phyloP scores from a whole-genome alignment of 2,797 vertebrate genomes.

The Sebastiscus tertius region DNA sequence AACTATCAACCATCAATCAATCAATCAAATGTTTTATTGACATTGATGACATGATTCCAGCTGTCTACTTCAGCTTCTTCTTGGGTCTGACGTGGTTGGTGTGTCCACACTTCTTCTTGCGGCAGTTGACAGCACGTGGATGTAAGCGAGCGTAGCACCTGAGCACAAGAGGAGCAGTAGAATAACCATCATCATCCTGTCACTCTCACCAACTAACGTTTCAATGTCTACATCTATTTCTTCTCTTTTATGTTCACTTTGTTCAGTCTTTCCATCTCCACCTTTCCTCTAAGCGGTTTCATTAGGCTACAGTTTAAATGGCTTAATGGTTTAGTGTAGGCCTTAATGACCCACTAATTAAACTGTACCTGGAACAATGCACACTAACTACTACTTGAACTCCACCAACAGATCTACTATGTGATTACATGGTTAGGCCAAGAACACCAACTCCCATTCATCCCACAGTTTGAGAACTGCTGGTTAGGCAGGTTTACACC shows the following conservation, averaged over 20 bases:
- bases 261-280: neutral
- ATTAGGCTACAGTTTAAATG: neutral
- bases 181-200: neutral
- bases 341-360: neutral
- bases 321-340: neutral
- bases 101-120: constrained; percentile 92
- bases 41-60: neutral
- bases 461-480: neutral
- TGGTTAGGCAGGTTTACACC: neutral
- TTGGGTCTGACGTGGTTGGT: constrained; percentile 90
- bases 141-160: constrained; percentile 89
- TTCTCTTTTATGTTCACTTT: neutral
- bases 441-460: neutral
- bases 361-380: neutral
- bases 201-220: neutral
- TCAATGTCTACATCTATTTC: neutral
- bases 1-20: neutral
- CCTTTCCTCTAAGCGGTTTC: neutral
- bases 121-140: constrained; percentile 88
- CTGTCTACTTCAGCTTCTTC: constrained; percentile 91
- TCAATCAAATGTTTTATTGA: constrained; percentile 8
- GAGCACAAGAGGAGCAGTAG: neutral
- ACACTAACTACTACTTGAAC: neutral
- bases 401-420: neutral
- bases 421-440: neutral